Percentiles rank a stretch among this genome's conserved stretches.
Conservation (phyloP, 2,888 invertebrate genomes). For the Epirrhoe alternata region DNA sequence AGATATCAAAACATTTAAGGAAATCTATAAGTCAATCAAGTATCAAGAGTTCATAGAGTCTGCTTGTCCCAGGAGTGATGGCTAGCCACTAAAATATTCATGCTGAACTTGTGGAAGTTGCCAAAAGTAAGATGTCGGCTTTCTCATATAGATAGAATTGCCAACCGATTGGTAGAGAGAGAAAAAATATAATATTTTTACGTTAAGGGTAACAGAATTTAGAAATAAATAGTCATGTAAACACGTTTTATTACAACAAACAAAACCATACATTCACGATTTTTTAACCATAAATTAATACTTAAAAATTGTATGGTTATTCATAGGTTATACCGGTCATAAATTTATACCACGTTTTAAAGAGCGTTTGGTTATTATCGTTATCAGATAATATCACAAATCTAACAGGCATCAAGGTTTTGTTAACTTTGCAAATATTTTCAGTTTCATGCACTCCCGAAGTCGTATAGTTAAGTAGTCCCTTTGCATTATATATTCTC, state of each 20-base stretch:
- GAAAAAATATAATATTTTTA: background rate
- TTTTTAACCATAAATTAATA: too few species aligned
- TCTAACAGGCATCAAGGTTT: background rate
- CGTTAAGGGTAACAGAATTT: background rate
- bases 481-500: constrained; percentile 12
- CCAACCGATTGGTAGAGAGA: background rate
- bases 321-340: too few species aligned
- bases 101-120: constrained; percentile 35
- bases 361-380: too few species aligned
- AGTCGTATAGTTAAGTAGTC: background rate
- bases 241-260: background rate
- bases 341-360: too few species aligned
- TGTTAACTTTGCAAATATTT: background rate
- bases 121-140: constrained; percentile 38
- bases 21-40: constrained; percentile 19
- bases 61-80: constrained; percentile 33
- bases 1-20: background rate
- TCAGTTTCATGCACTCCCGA: background rate
- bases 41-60: constrained; percentile 22
- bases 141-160: constrained; percentile 1
- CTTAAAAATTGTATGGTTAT: too few species aligned
- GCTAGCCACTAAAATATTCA: constrained; percentile 41
- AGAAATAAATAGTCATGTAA: background rate
- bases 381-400: too few species aligned
- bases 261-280: background rate